phyloP scores from a whole-genome alignment of 2,888 invertebrate species.

The Myathropa florea region DNA sequence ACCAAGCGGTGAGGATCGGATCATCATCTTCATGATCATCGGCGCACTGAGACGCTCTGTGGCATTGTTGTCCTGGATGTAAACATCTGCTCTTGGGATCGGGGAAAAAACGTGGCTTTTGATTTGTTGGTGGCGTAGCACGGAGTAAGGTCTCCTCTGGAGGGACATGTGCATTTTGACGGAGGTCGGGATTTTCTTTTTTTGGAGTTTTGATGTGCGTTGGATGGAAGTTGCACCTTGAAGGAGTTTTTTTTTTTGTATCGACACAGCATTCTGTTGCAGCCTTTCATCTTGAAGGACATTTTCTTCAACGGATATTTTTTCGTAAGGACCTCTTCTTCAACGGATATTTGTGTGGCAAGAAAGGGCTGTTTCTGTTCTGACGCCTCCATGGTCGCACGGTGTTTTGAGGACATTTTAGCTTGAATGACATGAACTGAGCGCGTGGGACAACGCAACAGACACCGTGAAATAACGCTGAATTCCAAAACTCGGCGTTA shows the following conservation, averaged over 20 bases:
- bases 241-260: not conserved
- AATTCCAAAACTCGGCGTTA: too few species aligned
- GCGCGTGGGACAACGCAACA: too few species aligned
- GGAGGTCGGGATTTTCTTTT: too few species aligned
- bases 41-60: not conserved
- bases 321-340: too few species aligned
- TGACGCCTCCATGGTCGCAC: too few species aligned
- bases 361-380: too few species aligned
- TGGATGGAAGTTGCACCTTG: not conserved
- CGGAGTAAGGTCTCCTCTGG: not conserved
- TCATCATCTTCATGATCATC: constrained; percentile 32
- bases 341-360: too few species aligned
- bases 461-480: too few species aligned
- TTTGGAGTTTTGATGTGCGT: not conserved
- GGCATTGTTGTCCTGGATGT: constrained; percentile 46
- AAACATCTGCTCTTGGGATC: constrained; percentile 54
- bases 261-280: not conserved
- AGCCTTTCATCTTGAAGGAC: too few species aligned
- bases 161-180: not conserved
- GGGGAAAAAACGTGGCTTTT: not conserved
- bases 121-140: not conserved
- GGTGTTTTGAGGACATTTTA: too few species aligned
- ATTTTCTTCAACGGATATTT: too few species aligned
- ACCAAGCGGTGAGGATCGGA: constrained; percentile 40
- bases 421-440: too few species aligned